phyloP scores from a whole-genome alignment of 2,113 vertebrate species.

The Nyctibius bracteatus region DNA sequence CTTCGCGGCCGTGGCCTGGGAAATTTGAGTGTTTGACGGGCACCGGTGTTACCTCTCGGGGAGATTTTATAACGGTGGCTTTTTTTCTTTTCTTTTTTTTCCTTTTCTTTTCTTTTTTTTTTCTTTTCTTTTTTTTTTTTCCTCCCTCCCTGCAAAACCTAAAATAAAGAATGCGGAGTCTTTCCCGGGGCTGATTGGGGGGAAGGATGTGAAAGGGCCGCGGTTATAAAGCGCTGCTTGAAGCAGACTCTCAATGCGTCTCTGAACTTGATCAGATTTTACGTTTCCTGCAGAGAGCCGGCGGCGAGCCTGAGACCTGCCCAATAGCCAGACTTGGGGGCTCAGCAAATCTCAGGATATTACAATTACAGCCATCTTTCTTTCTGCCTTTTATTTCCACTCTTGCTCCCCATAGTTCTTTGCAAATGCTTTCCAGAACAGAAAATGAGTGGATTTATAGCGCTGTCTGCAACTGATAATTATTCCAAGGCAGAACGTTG shows the following conservation, averaged over 20 bases:
- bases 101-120: not conserved
- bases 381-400: constrained; percentile 80
- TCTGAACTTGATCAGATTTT: constrained; percentile 99
- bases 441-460: constrained; percentile 72
- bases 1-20: constrained; percentile 71
- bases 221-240: constrained; percentile 91
- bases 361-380: constrained; percentile 87
- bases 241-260: constrained; percentile 84
- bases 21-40: constrained; percentile 72
- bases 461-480: constrained; percentile 65
- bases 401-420: constrained; percentile 79
- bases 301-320: constrained; percentile 81
- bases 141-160: constrained; percentile 62
- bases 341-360: constrained; percentile 80
- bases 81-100: constrained; percentile 16
- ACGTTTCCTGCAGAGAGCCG: constrained; percentile 92
- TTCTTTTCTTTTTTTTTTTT: not conserved
- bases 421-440: constrained; percentile 70
- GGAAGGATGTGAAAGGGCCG: constrained; percentile 82
- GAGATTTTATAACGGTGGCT: constrained; percentile 72
- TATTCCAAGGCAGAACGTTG: constrained; percentile 59
- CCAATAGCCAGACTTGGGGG: constrained; percentile 81
- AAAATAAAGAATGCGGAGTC: constrained; percentile 85
- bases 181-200: constrained; percentile 80
- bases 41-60: constrained; percentile 67